phyloP scores from a whole-genome alignment of 53 echinoderm and acorn worm species.

The Zoroaster sp. region DNA sequence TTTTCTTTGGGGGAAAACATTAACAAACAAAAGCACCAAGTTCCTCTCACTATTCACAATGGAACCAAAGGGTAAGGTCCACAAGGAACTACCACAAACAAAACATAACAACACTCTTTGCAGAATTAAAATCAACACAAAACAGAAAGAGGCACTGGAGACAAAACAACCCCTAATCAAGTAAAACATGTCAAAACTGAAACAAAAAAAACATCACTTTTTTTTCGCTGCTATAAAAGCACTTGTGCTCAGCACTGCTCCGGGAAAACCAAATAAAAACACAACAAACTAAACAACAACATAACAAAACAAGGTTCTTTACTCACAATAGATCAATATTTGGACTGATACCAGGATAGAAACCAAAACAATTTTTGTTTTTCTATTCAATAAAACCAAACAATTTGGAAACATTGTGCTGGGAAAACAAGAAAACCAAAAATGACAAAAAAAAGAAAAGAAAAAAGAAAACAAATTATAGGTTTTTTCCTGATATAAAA shows the following conservation, averaged over 20 bases:
- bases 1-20: too few species aligned
- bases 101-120: too few species aligned
- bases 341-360: background rate
- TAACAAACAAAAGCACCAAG: too few species aligned
- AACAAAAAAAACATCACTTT: background rate
- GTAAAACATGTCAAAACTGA: constrained; percentile 36
- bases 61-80: too few species aligned
- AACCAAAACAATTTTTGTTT: constrained; percentile 52
- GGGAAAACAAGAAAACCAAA: background rate
- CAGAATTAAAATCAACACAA: background rate
- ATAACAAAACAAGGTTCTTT: background rate
- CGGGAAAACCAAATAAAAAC: constrained; percentile 32
- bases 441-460: background rate
- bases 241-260: background rate
- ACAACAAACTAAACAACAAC: constrained; percentile 25
- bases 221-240: background rate
- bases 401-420: background rate
- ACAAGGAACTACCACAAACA: too few species aligned
- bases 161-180: constrained; percentile 25
- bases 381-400: constrained; percentile 10
- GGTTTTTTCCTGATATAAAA: background rate
- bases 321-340: constrained; percentile 17
- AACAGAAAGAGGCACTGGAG: constrained; percentile 10
- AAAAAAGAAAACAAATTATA: background rate
- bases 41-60: too few species aligned